A percentile compares a stretch with the other conserved stretches of the same genome.
phyloP scores from a whole-genome alignment of 2,888 invertebrate genomes.

The Prosopocoilus inquinatus region DNA sequence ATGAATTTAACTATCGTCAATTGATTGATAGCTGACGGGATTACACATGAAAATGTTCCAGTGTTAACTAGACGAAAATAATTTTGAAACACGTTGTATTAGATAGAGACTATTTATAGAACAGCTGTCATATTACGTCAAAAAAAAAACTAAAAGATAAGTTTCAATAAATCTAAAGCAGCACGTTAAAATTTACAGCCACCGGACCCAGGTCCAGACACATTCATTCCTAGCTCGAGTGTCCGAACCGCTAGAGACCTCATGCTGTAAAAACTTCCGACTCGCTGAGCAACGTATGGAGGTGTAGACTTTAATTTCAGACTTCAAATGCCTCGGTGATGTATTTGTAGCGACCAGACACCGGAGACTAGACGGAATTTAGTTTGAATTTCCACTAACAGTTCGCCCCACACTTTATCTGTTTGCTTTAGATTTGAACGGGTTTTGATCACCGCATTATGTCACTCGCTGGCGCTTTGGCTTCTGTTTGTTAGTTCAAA shows the following conservation, averaged over 20 bases:
- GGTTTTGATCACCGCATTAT: conserved; percentile 24
- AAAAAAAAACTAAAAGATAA: background rate
- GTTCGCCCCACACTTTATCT: conserved; percentile 26
- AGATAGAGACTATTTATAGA: no score
- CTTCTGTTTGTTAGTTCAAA: conserved; percentile 17
- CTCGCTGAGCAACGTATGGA: conserved; percentile 32
- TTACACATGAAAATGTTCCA: no score
- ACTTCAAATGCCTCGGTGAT: conserved; percentile 29
- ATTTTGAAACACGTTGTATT: no score
- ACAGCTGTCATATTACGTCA: no score
- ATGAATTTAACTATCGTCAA: no score
- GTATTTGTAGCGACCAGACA: conserved; percentile 29
- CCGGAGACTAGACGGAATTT: conserved; percentile 25
- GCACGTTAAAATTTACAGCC: conserved; percentile 24
- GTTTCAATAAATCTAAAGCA: conserved; percentile 13
- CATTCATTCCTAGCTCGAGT: conserved; percentile 28
- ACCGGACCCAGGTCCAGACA: conserved; percentile 27
- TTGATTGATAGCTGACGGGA: no score
- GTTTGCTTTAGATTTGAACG: conserved; percentile 26
- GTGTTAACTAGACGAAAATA: no score
- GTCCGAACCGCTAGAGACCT: conserved; percentile 28
- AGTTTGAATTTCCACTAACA: conserved; percentile 21
- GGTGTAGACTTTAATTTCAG: conserved; percentile 34
- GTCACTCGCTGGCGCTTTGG: conserved; percentile 17
- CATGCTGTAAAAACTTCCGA: conserved; percentile 29